Evolutionary conservation across 1,140 invertebrate genomes (phyloP).

Genomic region (Probaryconus sp.): DNA sequence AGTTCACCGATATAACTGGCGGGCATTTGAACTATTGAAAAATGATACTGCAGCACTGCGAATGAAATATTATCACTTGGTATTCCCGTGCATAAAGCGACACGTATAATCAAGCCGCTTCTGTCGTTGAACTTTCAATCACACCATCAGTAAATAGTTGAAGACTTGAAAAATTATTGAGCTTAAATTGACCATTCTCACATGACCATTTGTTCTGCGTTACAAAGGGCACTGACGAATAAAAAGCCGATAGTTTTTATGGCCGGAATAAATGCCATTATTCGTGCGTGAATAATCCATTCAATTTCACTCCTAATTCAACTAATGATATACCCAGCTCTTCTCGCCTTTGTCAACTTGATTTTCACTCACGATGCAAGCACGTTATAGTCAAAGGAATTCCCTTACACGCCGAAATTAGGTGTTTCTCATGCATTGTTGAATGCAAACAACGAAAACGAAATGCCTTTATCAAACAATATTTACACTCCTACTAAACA

Average conservation of each 20-base stretch:
- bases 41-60: constrained; percentile 71
- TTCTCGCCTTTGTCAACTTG: neutral
- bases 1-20: constrained; percentile 67
- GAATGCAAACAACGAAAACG: constrained; percentile 26
- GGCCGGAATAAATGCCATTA: constrained; percentile 14
- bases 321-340: constrained; percentile 21
- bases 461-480: constrained; percentile 17
- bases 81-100: constrained; percentile 41
- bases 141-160: constrained; percentile 1
- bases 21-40: constrained; percentile 71
- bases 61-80: constrained; percentile 75
- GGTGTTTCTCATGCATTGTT: constrained; percentile 5
- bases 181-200: constrained; percentile 14
- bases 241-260: constrained; percentile 17
- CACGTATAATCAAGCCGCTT: constrained; percentile 38
- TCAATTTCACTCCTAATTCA: constrained; percentile 27
- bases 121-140: constrained; percentile 13
- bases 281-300: constrained; percentile 5
- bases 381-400: constrained; percentile 14
- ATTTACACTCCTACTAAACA: constrained; percentile 33
- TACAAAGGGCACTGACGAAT: constrained; percentile 2
- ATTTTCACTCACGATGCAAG: neutral
- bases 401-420: constrained; percentile 22
- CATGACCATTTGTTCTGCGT: neutral
- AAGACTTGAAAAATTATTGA: constrained; percentile 15